A percentile compares a stretch with the other conserved stretches of the same genome.
These are phyloP conservation scores for Ctenopoma multispine DNA, from an alignment of 2,797 vertebrate genomes.

Conservation along the genomic window DNA sequence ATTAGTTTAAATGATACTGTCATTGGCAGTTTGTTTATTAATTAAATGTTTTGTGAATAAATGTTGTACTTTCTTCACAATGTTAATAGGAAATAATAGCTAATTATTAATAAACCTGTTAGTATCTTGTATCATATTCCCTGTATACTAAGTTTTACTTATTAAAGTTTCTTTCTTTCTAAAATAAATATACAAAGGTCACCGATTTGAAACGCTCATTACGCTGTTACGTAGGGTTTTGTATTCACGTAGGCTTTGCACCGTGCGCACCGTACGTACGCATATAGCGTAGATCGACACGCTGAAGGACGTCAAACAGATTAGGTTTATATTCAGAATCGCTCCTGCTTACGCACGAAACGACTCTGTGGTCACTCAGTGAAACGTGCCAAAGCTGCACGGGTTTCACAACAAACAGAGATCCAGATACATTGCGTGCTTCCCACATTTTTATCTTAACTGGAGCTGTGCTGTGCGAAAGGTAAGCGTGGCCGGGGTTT, in stretches of 20 bases:
- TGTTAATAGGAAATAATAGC: conserved; percentile 73
- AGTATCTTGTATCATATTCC: conserved; percentile 49
- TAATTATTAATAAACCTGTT: conserved; percentile 80
- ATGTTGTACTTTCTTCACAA: conserved; percentile 79
- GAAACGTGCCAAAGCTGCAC: conserved; percentile 11
- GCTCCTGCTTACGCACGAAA: conserved; percentile 10
- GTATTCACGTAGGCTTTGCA: conserved; percentile 41
- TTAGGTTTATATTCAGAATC: conserved; percentile 45
- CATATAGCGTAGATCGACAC: conserved; percentile 35
- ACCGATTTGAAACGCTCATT: neutral
- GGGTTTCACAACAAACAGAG: conserved; percentile 18
- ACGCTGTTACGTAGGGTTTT: neutral
- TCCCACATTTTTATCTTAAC: neutral
- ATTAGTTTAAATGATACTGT: conserved; percentile 74
- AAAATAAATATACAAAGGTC: neutral
- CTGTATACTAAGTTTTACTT: conserved; percentile 18
- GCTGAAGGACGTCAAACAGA: conserved; percentile 1
- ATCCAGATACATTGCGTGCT: neutral
- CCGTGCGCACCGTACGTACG: conserved; percentile 46
- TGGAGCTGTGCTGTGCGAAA: conserved; percentile 20
- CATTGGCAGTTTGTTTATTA: conserved; percentile 79
- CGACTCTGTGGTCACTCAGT: conserved; percentile 30
- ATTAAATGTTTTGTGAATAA: conserved; percentile 77
- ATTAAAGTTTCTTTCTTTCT: neutral
- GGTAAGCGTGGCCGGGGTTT: conserved; percentile 51